Evolutionary conservation across 2,888 invertebrate genomes (phyloP).

Genomic region (Volucella bombylans): DNA sequence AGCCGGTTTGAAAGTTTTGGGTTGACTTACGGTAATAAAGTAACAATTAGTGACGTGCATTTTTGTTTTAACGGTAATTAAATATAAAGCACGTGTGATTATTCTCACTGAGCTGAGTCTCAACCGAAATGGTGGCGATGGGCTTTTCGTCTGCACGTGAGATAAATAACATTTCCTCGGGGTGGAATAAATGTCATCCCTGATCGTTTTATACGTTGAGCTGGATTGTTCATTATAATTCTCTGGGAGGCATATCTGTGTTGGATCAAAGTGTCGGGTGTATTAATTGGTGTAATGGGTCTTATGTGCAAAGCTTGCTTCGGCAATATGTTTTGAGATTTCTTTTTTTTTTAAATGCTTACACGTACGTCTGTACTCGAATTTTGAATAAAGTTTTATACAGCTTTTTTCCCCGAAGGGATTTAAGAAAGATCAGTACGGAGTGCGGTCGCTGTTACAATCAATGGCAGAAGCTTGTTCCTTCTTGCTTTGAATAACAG

Average conservation of each 20-base stretch:
- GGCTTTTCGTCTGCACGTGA: slow-evolving; percentile 35
- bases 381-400: too few relatives aligned
- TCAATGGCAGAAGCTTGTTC: too few relatives aligned
- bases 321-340: not conserved
- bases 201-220: slow-evolving; percentile 41
- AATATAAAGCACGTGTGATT: slow-evolving; percentile 70
- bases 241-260: slow-evolving; percentile 3
- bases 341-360: too few relatives aligned
- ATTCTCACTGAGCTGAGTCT: slow-evolving; percentile 44
- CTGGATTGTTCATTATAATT: slow-evolving; percentile 20
- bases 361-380: too few relatives aligned
- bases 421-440: too few relatives aligned
- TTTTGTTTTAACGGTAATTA: slow-evolving; percentile 69
- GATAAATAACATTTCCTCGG: slow-evolving; percentile 46
- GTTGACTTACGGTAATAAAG: slow-evolving; percentile 70
- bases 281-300: not conserved
- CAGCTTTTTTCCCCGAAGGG: too few relatives aligned
- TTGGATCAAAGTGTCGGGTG: not conserved
- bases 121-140: slow-evolving; percentile 6
- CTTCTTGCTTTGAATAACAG: too few relatives aligned
- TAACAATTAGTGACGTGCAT: slow-evolving; percentile 68
- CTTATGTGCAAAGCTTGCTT: not conserved
- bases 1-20: not conserved
- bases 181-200: slow-evolving; percentile 50
- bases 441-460: too few relatives aligned